Evolutionary conservation across 2,888 invertebrate species (phyloP), one percentile per base, ranked within the genome.

Genomic region (Agonopterix arenella): DNA sequence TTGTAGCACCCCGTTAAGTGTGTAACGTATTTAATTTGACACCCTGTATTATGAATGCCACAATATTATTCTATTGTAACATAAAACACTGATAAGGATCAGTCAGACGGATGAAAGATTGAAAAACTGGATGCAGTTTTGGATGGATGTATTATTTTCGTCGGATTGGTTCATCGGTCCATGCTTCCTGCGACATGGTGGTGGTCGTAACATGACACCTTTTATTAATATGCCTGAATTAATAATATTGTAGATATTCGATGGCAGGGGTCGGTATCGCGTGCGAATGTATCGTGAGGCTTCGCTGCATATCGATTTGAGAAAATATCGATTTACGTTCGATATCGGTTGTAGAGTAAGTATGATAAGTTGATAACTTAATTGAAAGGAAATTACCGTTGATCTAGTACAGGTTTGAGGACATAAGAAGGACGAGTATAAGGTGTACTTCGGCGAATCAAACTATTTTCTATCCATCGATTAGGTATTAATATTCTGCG

Each of bases 201-300:
- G 88, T 86, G 88, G 88, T 88, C 88, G 88, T 75, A 86, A 89
- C 76, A 41, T 60, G 80, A 89, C 76, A 86, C 88, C 80, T 67
- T 77, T 76, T 78, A 79, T 84, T 83, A 80, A 81, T 88, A 85
- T 85, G 88, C 83, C 73, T 85, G 83, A 83, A 84, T 88, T 88
- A 82, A 84, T 86, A 86, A 86, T 77, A 80, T 80, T 82, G 78
- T 84, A 80, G 80, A 85, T 79, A 80, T 82, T 79, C 72, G 74
- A 69, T 71, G 77, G 80, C 74, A 73, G 70, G 79, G 80, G 73
- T 71, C 75, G 64, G 72, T 63, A 76, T 84, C 79, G 86, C 88
- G 84, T 88, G 88, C 88, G 63, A 85, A 86, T 84, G 80, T 77
- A 72, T 77, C 74, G 79, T 79, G 78, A 79, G 86, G 84, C 82